phyloP scores from a whole-genome alignment of 2,113 vertebrate genomes.

The Nycticorax nycticorax region DNA sequence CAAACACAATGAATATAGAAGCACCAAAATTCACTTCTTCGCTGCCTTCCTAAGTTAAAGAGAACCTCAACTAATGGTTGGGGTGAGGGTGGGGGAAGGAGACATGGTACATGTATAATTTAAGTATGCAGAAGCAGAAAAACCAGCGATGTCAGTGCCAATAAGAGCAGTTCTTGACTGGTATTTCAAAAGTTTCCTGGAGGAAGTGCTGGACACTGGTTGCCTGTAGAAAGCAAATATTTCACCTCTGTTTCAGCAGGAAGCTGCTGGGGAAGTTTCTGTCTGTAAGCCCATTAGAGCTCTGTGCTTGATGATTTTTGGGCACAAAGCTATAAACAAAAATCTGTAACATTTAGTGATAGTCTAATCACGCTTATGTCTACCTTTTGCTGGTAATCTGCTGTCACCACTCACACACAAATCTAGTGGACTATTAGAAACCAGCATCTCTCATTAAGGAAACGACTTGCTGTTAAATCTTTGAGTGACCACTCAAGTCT shows the following conservation, averaged over 20 bases:
- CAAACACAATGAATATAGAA: background rate
- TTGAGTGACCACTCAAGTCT: background rate
- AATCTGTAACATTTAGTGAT: background rate
- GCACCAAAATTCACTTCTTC: background rate
- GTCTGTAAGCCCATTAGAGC: background rate
- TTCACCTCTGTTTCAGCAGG: background rate
- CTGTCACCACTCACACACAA: background rate
- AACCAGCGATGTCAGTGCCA: background rate
- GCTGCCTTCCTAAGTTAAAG: background rate
- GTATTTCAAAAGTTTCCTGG: background rate
- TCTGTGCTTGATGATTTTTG: background rate
- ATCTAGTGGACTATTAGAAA: background rate
- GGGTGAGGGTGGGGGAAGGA: background rate
- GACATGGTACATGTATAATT: background rate
- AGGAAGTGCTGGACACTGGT: background rate
- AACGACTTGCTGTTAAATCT: background rate
- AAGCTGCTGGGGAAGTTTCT: background rate
- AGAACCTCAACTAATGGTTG: background rate
- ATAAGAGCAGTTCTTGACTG: background rate
- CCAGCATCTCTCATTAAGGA: no score
- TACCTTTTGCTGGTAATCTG: background rate
- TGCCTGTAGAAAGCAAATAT: background rate
- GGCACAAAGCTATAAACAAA: background rate
- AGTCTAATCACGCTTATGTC: background rate
- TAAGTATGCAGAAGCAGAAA: background rate